These are phyloP conservation scores for Cavia aperea DNA, from an alignment of 2,113 vertebrate species.

Conservation along the genomic window DNA sequence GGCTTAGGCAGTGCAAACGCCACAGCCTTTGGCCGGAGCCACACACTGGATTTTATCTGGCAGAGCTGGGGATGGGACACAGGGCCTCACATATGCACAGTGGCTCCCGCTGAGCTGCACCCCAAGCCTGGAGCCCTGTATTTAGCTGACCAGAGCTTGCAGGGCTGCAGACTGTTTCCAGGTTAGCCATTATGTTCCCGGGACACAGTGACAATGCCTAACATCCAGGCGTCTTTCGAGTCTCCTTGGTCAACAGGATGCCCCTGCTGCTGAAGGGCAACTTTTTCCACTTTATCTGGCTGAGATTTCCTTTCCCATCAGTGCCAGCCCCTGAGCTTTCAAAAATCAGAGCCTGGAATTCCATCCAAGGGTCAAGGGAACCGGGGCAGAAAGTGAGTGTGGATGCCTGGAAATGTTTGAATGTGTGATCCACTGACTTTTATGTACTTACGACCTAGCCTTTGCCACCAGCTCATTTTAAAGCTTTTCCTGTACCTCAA, in stretches of 20 bases:
- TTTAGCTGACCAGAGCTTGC: not conserved
- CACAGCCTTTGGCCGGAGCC: not conserved
- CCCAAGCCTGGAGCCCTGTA: not conserved
- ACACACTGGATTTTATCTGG: not conserved
- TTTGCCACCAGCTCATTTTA: not conserved
- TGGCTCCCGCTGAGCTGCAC: not conserved
- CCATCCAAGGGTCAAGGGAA: not conserved
- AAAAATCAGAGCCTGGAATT: not conserved
- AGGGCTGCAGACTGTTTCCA: not conserved
- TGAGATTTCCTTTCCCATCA: not conserved
- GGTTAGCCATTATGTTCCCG: not conserved
- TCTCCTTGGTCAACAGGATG: not conserved
- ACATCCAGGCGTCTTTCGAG: not conserved
- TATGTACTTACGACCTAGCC: not conserved
- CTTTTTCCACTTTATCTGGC: not conserved
- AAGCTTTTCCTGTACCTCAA: not conserved
- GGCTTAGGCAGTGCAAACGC: too few relatives aligned
- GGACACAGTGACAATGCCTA: accelerated
- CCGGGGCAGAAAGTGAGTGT: not conserved
- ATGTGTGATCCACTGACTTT: not conserved
- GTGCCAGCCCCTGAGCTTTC: not conserved
- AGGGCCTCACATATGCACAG: not conserved
- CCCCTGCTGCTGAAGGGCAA: not conserved
- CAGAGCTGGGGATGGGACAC: not conserved
- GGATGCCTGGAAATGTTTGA: not conserved